Percentiles rank a stretch among this genome's conserved stretches.
These are phyloP conservation scores for Cantharis flavilabris DNA, from an alignment of 2,888 invertebrate species.

Conservation along the genomic window DNA sequence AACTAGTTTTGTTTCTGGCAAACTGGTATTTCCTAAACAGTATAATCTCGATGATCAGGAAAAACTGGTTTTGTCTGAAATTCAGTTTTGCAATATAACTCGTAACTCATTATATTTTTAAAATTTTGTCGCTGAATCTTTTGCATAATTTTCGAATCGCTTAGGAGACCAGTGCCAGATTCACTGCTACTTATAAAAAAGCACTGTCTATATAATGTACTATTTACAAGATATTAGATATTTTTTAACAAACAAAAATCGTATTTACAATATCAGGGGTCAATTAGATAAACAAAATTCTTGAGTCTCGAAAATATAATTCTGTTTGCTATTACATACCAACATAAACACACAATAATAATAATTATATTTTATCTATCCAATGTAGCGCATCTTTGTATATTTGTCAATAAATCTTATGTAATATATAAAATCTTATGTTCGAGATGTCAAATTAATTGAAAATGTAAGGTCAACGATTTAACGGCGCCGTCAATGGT, in stretches of 20 bases:
- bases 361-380: neutral
- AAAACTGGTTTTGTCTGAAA: too few relatives aligned
- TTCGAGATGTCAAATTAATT: conserved; percentile 33
- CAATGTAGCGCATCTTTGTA: neutral
- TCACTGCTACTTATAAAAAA: neutral
- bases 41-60: too few relatives aligned
- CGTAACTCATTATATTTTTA: too few relatives aligned
- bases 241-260: neutral
- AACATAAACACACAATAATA: neutral
- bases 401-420: neutral
- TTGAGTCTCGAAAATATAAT: neutral
- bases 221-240: neutral
- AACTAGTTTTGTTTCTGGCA: too few relatives aligned
- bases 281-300: neutral
- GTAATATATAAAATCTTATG: neutral
- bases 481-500: conserved; percentile 38
- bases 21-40: too few relatives aligned
- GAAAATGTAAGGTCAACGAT: conserved; percentile 41
- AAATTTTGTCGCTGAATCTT: too few relatives aligned
- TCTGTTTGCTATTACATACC: neutral
- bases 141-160: too few relatives aligned
- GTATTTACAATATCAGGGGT: neutral
- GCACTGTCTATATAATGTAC: neutral
- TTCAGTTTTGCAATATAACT: too few relatives aligned
- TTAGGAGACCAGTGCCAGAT: too few relatives aligned